Evolutionary conservation across 2,888 invertebrate species (phyloP), one percentile per base, ranked within the genome.

Genomic region (Drosophila multiciliata): DNA sequence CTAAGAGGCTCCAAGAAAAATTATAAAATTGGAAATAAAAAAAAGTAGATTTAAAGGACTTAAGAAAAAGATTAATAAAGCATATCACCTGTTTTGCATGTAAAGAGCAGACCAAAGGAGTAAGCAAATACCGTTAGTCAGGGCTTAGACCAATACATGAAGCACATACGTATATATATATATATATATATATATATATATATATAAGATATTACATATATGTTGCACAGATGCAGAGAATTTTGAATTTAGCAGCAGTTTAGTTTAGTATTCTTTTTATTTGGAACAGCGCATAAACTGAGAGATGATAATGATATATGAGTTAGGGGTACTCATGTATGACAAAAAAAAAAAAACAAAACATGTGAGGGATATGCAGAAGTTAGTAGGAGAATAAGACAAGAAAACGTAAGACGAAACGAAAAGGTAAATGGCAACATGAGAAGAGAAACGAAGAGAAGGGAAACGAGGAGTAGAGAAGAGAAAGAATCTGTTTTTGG

Each of bases 31-130:
- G 6, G 1, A 29, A 36, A 50, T 5, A 42, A 45, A 11, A 32
- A 23, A 32, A 32, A 17, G 32, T 26, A 20, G 8, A 12, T 42
- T 45, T 29, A 2, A 60, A 50, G 58, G 20, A 26, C 26, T 4
- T 53, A 38, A 9, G n/a, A n/a, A 58, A 55, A 35, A 20, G 6
- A 36, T 38, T 8, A 45, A 15, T 12, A 45, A 8, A 8, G 68
- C 77, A 78, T 66, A 62, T 78, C 82, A 82, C 80, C 75, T 80
- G 80, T 55, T 63, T 63, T 57, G 64, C 54, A 62, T 70, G 26
- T 26, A 64, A 75, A n/a, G 63, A 54, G 58, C 58, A 54, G 55
- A 52, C 70, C 70, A 62, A 67, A 59, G 70, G 52, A 50, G 54
- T 42, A 55, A 52, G 63, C 73, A 49, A 65, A 62, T 62, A 52